Conservation (phyloP, 2,888 invertebrate species). For the Hylaea fasciaria region DNA sequence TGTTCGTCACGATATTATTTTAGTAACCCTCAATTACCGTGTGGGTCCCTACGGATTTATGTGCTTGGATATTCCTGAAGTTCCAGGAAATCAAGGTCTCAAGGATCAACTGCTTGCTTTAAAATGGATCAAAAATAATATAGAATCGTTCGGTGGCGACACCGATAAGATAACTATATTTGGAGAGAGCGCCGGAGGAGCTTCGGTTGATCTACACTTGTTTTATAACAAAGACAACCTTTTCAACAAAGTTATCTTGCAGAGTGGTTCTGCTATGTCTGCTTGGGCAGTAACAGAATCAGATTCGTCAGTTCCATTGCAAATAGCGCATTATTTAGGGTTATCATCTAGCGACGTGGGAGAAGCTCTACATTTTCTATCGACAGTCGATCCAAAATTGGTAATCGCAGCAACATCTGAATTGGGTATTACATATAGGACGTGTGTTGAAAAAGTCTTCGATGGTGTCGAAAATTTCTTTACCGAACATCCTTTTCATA, state of each 20-base stretch:
- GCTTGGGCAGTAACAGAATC: slow-evolving; percentile 46
- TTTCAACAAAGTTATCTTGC: slow-evolving; percentile 59
- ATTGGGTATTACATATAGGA: slow-evolving; percentile 42
- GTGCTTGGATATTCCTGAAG: slow-evolving; percentile 57
- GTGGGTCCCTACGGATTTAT: slow-evolving; percentile 68
- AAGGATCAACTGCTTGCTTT: slow-evolving; percentile 65
- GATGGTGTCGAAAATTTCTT: slow-evolving; percentile 52
- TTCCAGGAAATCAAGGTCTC: slow-evolving; percentile 67
- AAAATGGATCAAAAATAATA: slow-evolving; percentile 64
- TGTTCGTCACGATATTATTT: slow-evolving; percentile 59
- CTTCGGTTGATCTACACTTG: slow-evolving; percentile 59
- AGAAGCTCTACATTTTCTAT: slow-evolving; percentile 58
- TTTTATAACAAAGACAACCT: slow-evolving; percentile 53
- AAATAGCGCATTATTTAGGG: slow-evolving; percentile 55
- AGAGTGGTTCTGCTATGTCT: slow-evolving; percentile 55
- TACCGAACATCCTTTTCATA: slow-evolving; percentile 49
- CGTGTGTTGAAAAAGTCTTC: slow-evolving; percentile 58
- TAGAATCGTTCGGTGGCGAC: slow-evolving; percentile 66
- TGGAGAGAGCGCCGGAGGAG: slow-evolving; percentile 65
- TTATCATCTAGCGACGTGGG: slow-evolving; percentile 46
- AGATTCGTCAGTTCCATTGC: slow-evolving; percentile 48
- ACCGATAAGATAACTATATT: slow-evolving; percentile 58
- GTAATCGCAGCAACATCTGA: slow-evolving; percentile 52
- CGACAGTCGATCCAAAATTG: slow-evolving; percentile 47
- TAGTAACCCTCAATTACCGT: slow-evolving; percentile 67